Evolutionary conservation across 1,140 invertebrate genomes (phyloP).

Genomic region (Drosophila orena): DNA sequence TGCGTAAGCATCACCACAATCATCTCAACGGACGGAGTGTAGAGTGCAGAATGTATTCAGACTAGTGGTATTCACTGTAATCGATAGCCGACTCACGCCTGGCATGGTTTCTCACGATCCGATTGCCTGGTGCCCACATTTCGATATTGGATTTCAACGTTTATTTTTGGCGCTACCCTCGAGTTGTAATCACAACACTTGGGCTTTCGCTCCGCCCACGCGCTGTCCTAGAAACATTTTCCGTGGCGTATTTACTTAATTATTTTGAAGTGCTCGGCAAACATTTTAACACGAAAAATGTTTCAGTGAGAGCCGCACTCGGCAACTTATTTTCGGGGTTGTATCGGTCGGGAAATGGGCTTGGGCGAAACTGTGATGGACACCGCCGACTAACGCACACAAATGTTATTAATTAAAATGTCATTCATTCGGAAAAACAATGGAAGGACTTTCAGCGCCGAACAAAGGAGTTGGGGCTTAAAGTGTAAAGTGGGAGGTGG

Average conservation of each 20-base stretch:
- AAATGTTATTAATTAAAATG: conserved; percentile 84
- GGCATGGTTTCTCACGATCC: conserved; percentile 69
- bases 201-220: conserved; percentile 30
- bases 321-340: conserved; percentile 35
- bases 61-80: conserved; percentile 42
- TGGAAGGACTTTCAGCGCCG: conserved; percentile 51
- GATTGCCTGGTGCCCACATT: conserved; percentile 51
- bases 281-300: conserved; percentile 83
- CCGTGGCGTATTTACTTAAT: conserved; percentile 76
- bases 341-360: conserved; percentile 7
- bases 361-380: conserved; percentile 21
- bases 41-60: background rate
- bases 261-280: conserved; percentile 79
- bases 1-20: conserved; percentile 26
- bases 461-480: conserved; percentile 1
- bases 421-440: conserved; percentile 71
- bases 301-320: conserved; percentile 50
- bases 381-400: conserved; percentile 54
- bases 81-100: conserved; percentile 57
- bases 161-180: conserved; percentile 64
- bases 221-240: conserved; percentile 49
- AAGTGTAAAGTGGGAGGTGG: background rate
- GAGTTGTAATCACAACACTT: conserved; percentile 59
- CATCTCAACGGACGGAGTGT: background rate
- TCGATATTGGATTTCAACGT: conserved; percentile 71